Conservation (phyloP, 1,140 invertebrate genomes). For the Carposina sasakii region DNA sequence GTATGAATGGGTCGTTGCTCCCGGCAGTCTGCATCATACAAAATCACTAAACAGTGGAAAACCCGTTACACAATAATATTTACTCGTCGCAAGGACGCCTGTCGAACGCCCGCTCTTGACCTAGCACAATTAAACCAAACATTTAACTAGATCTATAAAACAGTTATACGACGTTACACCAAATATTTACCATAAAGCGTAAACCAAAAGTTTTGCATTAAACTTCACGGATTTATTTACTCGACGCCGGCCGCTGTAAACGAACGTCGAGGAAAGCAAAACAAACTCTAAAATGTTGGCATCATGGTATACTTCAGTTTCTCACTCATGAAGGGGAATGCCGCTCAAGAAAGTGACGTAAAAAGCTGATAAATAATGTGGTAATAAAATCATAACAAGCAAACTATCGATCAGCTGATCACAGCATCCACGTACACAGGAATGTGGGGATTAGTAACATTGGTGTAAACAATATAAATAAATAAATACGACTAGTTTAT, state of each 20-base stretch:
- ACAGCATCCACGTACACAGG: too few species aligned
- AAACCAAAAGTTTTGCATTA: constrained; percentile 72
- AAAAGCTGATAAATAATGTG: too few species aligned
- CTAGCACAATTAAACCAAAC: constrained; percentile 71
- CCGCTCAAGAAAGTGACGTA: too few species aligned
- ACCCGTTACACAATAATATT: constrained; percentile 71
- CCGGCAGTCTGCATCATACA: constrained; percentile 44
- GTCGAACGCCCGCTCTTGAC: constrained; percentile 69
- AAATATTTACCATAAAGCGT: constrained; percentile 72
- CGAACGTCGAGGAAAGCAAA: constrained; percentile 21
- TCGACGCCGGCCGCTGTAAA: too few species aligned
- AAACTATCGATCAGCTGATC: too few species aligned
- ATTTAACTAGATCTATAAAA: constrained; percentile 72
- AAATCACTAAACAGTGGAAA: constrained; percentile 55
- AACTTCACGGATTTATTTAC: constrained; percentile 67
- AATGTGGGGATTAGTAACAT: too few species aligned
- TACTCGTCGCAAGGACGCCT: constrained; percentile 68
- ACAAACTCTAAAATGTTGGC: constrained; percentile 20
- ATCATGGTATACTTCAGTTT: constrained; percentile 26
- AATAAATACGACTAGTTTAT: too few species aligned
- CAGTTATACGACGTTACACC: constrained; percentile 65
- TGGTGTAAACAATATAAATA: too few species aligned
- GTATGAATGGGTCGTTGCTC: constrained; percentile 42
- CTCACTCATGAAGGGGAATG: too few species aligned
- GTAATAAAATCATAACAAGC: too few species aligned